Base-by-base conservation (phyloP, 2,888 invertebrate species). In the Muschampia plurimacula region DNA sequence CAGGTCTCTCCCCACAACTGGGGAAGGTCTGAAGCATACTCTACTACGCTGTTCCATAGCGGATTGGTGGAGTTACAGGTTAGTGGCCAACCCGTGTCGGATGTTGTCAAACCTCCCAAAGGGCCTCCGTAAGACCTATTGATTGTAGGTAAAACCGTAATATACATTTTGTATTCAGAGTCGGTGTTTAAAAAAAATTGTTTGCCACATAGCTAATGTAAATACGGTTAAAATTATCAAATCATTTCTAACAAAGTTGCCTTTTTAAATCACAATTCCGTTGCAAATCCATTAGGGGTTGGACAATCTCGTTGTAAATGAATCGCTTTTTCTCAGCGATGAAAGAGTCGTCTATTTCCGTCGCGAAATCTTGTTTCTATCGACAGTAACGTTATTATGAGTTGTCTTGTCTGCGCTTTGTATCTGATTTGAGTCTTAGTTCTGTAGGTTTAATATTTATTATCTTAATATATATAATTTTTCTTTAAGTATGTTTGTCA, bases 221-320 rank as follows among this genome's bases (percentile, higher is more conserved):
- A 49, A 22, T 8, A 9, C 22, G 15, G 22, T 28, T 57, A 12
- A 28, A 60, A 80, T 66, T 44, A 32, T 60, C 9, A 13, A 57
- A 22, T 28, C 57, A 57, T 57, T 57, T 57, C 28, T 57, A 57
- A 28, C 28, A 57, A 1, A 10, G 12, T 28, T 57, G 28, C 57
- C 57, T 57, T 57, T 57, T 57, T 28, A 57, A 57, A 57, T 57
- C 57, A 57, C 57, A 57, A 57, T 57, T 57, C 28, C 36, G 28
- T 72, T 76, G 76, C 71, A 75, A 78, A 72, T 79, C 78, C 79
- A 80, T 83, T 82, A 83, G 60, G 22, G 80, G 76, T 76, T 79
- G 82, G 80, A 84, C 83, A 85, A 85, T 84, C 80, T 80, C 74
- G 79, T 77, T 82, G 83, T 86, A 89, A 89, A 86, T 82, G 83